Conservation (phyloP, 1,140 invertebrate species). For the Augochlora pura region DNA sequence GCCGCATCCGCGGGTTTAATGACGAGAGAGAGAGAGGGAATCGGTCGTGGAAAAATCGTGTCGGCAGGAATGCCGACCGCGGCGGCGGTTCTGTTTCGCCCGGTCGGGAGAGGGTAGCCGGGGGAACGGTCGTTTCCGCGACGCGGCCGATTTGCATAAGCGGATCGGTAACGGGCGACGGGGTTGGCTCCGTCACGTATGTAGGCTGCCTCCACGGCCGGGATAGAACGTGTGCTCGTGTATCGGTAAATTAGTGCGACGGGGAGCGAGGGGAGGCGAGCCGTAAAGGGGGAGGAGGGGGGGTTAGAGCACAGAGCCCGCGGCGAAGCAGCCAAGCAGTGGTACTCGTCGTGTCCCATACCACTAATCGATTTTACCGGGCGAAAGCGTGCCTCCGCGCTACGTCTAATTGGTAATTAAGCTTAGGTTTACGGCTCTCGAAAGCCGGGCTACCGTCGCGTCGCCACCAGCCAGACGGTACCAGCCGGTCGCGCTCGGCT, state of each 20-base stretch:
- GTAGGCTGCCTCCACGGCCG: not conserved
- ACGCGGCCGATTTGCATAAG: constrained; percentile 50
- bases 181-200: not conserved
- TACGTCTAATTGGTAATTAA: constrained; percentile 80
- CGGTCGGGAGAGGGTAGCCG: too few species aligned
- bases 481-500: not conserved
- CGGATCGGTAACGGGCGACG: constrained; percentile 22
- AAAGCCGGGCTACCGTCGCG: constrained; percentile 60
- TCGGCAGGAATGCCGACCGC: too few species aligned
- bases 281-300: not conserved
- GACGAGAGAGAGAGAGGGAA: too few species aligned
- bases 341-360: constrained; percentile 67
- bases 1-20: too few species aligned
- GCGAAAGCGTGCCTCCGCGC: constrained; percentile 75
- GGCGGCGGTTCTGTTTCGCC: not conserved
- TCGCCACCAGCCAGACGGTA: not conserved
- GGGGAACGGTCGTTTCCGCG: constrained; percentile 34
- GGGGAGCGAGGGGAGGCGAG: not conserved
- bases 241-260: constrained; percentile 38
- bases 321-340: constrained; percentile 11
- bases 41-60: too few species aligned
- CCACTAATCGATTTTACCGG: constrained; percentile 76
- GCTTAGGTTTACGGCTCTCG: constrained; percentile 72
- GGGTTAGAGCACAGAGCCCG: too few species aligned
- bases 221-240: not conserved